phyloP scores from a whole-genome alignment of 2,113 vertebrate species.

The Peucedramus taeniatus region DNA sequence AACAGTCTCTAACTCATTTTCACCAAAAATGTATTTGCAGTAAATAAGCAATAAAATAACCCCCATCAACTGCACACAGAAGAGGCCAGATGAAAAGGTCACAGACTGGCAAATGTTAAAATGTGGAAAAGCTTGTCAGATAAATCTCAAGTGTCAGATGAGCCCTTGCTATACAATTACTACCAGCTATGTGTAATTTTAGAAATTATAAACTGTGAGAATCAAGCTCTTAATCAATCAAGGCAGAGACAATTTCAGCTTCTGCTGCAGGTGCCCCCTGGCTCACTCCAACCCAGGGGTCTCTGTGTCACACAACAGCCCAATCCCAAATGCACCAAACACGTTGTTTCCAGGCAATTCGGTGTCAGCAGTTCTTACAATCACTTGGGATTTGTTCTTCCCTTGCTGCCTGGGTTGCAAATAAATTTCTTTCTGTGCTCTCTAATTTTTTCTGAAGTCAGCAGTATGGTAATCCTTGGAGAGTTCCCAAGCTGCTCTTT shows the following conservation, averaged over 20 bases:
- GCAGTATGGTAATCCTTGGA: conserved; percentile 17
- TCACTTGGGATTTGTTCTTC: not conserved
- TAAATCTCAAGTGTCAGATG: not conserved
- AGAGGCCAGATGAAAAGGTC: conserved; percentile 13
- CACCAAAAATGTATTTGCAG: not conserved
- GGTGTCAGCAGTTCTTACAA: not conserved
- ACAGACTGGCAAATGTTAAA: not conserved
- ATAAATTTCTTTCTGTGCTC: not conserved
- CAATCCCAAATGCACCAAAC: not conserved
- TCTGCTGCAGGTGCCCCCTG: not conserved
- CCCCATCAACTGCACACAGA: not conserved
- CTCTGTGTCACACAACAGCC: not conserved
- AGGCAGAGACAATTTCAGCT: not conserved
- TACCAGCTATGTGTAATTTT: not conserved
- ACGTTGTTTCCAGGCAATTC: not conserved
- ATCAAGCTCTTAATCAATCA: not conserved
- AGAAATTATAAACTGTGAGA: not conserved
- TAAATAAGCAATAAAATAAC: conserved; percentile 15
- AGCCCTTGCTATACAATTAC: not conserved
- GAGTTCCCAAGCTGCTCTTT: not conserved
- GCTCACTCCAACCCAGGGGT: not conserved
- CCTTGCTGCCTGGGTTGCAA: not conserved
- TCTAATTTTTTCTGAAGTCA: not conserved
- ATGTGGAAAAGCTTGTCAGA: not conserved
- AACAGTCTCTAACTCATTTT: not conserved